Percentiles rank a stretch among this genome's conserved stretches.
These are phyloP conservation scores for Diglossa cyanea DNA, from an alignment of 2,797 vertebrate species.

Conservation along the genomic window DNA sequence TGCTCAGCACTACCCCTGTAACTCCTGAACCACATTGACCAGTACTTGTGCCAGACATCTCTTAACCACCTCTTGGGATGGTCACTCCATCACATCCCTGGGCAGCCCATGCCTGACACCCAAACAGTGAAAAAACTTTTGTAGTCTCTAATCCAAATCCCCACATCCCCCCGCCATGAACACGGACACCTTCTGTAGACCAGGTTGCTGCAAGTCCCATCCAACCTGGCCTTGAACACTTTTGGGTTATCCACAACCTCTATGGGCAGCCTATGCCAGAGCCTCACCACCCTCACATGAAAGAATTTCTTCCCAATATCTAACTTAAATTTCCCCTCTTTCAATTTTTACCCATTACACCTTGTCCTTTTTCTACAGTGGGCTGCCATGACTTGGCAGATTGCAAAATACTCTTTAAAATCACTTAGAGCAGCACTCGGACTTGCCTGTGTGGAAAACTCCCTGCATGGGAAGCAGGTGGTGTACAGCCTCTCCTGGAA, in stretches of 20 bases:
- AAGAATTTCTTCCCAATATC: neutral
- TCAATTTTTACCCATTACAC: neutral
- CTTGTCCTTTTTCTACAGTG: neutral
- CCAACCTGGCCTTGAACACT: neutral
- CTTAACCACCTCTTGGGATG: neutral
- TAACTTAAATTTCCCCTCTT: neutral
- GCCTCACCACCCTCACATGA: neutral
- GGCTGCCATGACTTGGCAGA: neutral
- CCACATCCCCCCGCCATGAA: fast-evolving
- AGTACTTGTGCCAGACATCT: neutral
- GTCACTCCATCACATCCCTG: neutral
- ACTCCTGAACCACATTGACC: neutral
- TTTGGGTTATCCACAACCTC: fast-evolving
- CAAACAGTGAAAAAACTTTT: neutral
- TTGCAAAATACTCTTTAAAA: neutral
- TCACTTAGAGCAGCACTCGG: fast-evolving
- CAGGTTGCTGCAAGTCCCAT: neutral
- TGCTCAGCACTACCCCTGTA: too few species aligned
- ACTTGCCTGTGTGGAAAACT: fast-evolving
- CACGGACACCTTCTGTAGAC: neutral
- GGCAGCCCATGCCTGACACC: neutral
- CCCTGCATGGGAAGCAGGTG: fast-evolving
- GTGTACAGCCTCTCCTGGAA: neutral
- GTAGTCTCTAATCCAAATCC: neutral
- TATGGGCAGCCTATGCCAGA: neutral